Evolutionary conservation across 2,113 vertebrate genomes (phyloP).

Genomic region (Vanacampus margaritifer): DNA sequence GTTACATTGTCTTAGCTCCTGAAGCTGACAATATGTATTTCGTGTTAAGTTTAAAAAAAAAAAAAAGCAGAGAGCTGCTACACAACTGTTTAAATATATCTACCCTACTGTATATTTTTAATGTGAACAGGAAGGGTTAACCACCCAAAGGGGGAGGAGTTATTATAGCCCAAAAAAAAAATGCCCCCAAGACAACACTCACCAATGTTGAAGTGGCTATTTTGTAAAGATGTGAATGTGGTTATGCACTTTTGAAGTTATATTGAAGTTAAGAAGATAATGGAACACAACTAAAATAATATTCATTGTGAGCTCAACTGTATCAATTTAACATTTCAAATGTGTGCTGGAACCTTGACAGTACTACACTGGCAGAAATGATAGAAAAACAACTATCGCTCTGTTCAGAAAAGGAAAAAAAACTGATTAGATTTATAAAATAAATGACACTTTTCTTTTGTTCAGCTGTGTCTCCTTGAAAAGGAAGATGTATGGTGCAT

Average conservation of each 20-base stretch:
- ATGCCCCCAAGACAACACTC: neutral
- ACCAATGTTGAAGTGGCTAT: neutral
- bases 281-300: neutral
- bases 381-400: conserved; percentile 5
- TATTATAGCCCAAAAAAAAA: neutral
- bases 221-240: conserved; percentile 3
- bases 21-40: conserved; percentile 4
- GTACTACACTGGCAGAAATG: neutral
- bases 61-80: conserved; percentile 1
- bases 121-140: neutral
- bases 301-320: neutral
- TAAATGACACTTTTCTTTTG: neutral
- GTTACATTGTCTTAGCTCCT: neutral
- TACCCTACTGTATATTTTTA: neutral
- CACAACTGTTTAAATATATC: neutral
- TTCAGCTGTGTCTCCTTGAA: conserved; percentile 2
- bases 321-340: neutral
- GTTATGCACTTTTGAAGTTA: neutral
- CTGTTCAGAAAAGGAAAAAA: conserved; percentile 1
- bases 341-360: neutral
- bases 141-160: neutral
- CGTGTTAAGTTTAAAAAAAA: conserved; percentile 12
- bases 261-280: neutral
- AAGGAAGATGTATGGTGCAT: conserved; percentile 12
- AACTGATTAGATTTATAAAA: conserved; percentile 17